These are phyloP conservation scores for Pitta sordida DNA, from an alignment of 2,113 vertebrate genomes.

Conservation along the genomic window DNA sequence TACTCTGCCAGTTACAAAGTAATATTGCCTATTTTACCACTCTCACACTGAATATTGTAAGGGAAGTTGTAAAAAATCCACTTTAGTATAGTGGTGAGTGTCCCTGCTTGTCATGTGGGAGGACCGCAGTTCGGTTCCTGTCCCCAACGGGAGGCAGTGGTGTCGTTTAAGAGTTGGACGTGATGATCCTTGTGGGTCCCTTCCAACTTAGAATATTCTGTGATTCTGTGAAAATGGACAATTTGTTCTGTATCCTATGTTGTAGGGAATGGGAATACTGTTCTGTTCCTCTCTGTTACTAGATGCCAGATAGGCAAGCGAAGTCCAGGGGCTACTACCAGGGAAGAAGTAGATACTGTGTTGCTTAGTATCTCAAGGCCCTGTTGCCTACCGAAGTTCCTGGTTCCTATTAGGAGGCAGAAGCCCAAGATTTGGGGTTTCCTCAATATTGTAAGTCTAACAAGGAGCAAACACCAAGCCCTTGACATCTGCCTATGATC, in stretches of 20 bases:
- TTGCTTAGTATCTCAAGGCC: not conserved
- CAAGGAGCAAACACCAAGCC: not conserved
- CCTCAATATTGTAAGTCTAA: not conserved
- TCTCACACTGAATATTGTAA: not conserved
- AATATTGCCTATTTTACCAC: not conserved
- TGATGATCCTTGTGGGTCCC: too few relatives aligned
- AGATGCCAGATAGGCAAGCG: too few relatives aligned
- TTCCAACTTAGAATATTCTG: too few relatives aligned
- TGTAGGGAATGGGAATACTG: not conserved
- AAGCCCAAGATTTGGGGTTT: not conserved
- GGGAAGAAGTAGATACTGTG: not conserved
- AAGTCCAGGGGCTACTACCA: not conserved
- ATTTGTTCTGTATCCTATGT: not conserved
- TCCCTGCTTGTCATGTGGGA: too few relatives aligned
- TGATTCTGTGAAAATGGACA: not conserved
- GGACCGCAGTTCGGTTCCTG: too few relatives aligned
- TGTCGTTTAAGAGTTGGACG: too few relatives aligned
- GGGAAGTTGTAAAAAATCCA: not conserved
- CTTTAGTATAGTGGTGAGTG: too few relatives aligned
- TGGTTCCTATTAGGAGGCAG: not conserved
- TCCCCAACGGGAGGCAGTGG: too few relatives aligned
- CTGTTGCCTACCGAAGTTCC: not conserved
- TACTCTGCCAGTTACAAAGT: not conserved
- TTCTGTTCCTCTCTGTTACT: not conserved
- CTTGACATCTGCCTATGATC: not conserved